These are phyloP conservation scores for Leptoclinus maculatus DNA, from an alignment of 2,797 vertebrate species.

Conservation along the genomic window DNA sequence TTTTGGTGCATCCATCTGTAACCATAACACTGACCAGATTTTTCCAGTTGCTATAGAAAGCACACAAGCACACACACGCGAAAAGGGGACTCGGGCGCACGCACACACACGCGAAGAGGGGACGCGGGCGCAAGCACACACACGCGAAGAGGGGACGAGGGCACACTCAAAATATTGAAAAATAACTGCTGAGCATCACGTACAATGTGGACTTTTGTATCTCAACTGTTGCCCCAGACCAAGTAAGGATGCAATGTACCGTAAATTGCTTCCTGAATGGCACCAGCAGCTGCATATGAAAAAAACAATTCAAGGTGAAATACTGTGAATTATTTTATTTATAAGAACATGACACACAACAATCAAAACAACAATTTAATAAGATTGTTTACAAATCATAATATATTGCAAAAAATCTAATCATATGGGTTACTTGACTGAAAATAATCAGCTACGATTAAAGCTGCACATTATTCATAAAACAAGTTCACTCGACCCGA, in stretches of 20 bases:
- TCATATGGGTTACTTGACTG: slow-evolving; percentile 87
- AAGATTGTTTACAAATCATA: slow-evolving; percentile 91
- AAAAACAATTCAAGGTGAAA: slow-evolving; percentile 24
- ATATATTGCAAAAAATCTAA: slow-evolving; percentile 90
- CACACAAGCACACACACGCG: no score
- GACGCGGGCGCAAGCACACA: no score
- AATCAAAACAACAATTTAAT: slow-evolving; percentile 91
- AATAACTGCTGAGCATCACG: neutral
- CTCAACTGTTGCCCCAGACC: no score
- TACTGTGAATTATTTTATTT: slow-evolving; percentile 81
- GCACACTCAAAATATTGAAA: neutral
- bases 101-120: no score
- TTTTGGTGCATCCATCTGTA: no score
- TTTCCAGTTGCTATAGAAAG: no score
- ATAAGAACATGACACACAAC: slow-evolving; percentile 85
- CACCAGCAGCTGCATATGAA: neutral
- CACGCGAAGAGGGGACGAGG: no score
- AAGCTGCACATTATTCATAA: slow-evolving; percentile 96
- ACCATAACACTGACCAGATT: no score
- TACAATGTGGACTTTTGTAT: neutral
- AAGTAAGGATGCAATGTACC: neutral
- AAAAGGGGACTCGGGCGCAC: no score
- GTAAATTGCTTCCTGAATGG: neutral
- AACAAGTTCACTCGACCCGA: slow-evolving; percentile 84
- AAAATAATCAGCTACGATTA: slow-evolving; percentile 94